Percentiles rank a stretch among this genome's conserved stretches.
phyloP scores from a whole-genome alignment of 2,888 invertebrate species.

The Synergus itoensis region DNA sequence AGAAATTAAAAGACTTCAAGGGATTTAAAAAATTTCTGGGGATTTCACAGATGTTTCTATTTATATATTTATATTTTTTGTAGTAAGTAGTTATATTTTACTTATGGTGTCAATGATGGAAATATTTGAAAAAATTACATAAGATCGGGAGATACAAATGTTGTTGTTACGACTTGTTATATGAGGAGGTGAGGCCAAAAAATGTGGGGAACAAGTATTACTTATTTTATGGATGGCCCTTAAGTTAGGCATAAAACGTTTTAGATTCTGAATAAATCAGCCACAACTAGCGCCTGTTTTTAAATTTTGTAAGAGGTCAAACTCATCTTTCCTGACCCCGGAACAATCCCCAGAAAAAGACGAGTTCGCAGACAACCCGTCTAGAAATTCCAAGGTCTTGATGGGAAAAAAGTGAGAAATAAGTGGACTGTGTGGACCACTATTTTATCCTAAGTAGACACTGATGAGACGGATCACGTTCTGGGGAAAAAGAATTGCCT shows the following conservation, averaged over 20 bases:
- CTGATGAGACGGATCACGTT: slow-evolving; percentile 33
- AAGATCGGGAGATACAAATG: no score
- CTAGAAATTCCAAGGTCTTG: slow-evolving; percentile 27
- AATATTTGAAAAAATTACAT: no score
- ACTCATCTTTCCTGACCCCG: background rate
- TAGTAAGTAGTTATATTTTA: no score
- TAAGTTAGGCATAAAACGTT: background rate
- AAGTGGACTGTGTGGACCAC: slow-evolving; percentile 28
- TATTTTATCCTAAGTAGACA: slow-evolving; percentile 36
- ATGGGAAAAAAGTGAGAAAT: slow-evolving; percentile 10
- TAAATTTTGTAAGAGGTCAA: background rate
- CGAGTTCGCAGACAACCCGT: slow-evolving; percentile 18
- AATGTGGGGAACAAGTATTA: no score
- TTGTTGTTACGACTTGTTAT: no score
- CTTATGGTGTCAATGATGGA: no score
- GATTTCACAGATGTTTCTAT: no score
- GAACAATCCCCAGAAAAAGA: background rate
- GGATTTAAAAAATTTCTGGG: no score
- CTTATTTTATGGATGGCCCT: no score
- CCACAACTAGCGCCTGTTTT: background rate
- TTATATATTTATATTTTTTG: no score
- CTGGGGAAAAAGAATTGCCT: slow-evolving; percentile 24
- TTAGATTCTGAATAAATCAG: background rate
- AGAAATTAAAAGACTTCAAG: no score
- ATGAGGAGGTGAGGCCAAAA: no score